A percentile compares a stretch with the other conserved stretches of the same genome.
Evolutionary conservation across 2,113 vertebrate genomes (phyloP).

Genomic region (Chrysemys picta): DNA sequence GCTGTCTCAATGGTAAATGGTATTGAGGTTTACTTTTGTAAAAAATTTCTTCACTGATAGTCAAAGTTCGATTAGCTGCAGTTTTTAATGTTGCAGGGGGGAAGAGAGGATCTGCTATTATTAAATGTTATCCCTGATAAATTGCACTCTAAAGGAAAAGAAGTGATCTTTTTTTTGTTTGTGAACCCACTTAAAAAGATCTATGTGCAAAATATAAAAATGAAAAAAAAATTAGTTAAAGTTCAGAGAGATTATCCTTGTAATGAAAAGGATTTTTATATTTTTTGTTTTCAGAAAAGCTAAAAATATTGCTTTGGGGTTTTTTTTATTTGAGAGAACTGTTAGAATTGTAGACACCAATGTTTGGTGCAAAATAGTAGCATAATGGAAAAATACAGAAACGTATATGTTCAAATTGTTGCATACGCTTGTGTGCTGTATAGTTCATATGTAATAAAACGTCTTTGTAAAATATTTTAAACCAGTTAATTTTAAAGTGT

Average conservation of each 20-base stretch:
- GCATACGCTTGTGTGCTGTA: conserved; percentile 69
- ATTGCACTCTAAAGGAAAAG: conserved; percentile 61
- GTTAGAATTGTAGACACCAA: conserved; percentile 68
- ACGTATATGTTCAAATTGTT: conserved; percentile 75
- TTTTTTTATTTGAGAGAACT: conserved; percentile 72
- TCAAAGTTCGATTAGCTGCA: conserved; percentile 11
- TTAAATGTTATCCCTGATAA: conserved; percentile 49
- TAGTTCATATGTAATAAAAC: conserved; percentile 77
- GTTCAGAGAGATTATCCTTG: conserved; percentile 37
- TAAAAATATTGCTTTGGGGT: conserved; percentile 43
- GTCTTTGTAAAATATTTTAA: conserved; percentile 80
- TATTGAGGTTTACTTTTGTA: conserved; percentile 29
- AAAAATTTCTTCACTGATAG: not conserved
- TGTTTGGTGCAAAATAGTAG: conserved; percentile 75
- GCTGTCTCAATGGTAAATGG: conserved; percentile 40
- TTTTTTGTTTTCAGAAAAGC: conserved; percentile 67
- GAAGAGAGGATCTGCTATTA: conserved; percentile 11
- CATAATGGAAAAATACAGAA: conserved; percentile 64
- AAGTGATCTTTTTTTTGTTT: conserved; percentile 39
- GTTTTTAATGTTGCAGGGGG: conserved; percentile 4
- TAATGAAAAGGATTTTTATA: conserved; percentile 52
- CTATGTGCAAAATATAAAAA: conserved; percentile 40
- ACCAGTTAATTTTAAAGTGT: conserved; percentile 72
- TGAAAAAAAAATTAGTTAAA: conserved; percentile 29
- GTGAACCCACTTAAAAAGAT: conserved; percentile 48